phyloP scores from a whole-genome alignment of 2,888 invertebrate species.

The Trachelus tabidus region DNA sequence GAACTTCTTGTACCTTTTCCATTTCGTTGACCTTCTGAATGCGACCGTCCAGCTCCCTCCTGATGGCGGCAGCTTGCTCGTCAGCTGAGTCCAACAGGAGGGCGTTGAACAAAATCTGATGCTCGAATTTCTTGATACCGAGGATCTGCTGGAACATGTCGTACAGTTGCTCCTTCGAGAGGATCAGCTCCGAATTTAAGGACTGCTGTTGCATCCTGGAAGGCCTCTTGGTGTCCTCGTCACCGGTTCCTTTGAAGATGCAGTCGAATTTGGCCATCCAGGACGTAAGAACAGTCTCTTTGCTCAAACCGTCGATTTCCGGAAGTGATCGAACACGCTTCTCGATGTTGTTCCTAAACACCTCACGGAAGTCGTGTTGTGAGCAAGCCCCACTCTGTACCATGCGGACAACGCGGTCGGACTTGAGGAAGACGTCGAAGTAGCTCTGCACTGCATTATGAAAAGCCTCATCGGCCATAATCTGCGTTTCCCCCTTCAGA shows the following conservation, averaged over 20 bases:
- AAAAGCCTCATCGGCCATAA: constrained; percentile 97
- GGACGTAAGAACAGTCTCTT: constrained; percentile 97
- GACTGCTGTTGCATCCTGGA: constrained; percentile 89
- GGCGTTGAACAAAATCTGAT: constrained; percentile 98
- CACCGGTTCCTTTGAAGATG: constrained; percentile 92
- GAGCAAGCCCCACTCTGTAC: constrained; percentile 98
- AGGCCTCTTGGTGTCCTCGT: constrained; percentile 89
- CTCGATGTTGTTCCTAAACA: constrained; percentile 97
- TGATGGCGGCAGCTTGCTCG: constrained; percentile 99
- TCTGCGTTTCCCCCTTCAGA: constrained; percentile 98
- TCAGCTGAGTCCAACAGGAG: constrained; percentile 98
- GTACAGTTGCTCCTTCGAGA: constrained; percentile 98
- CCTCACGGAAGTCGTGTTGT: constrained; percentile 98
- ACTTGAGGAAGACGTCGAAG: constrained; percentile 95
- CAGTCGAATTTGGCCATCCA: constrained; percentile 99
- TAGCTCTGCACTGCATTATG: constrained; percentile 98
- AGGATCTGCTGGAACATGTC: constrained; percentile 99
- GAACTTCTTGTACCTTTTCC: constrained; percentile 80
- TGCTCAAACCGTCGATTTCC: constrained; percentile 98
- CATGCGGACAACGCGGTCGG: constrained; percentile 96
- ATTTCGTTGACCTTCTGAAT: constrained; percentile 97
- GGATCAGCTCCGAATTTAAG: constrained; percentile 91
- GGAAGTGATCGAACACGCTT: constrained; percentile 97
- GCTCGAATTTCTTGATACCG: constrained; percentile 99
- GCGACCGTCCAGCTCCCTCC: constrained; percentile 97